Evolutionary conservation across 2,888 invertebrate species (phyloP), one percentile per base, ranked within the genome.

Genomic region (Hecatera dysodea): DNA sequence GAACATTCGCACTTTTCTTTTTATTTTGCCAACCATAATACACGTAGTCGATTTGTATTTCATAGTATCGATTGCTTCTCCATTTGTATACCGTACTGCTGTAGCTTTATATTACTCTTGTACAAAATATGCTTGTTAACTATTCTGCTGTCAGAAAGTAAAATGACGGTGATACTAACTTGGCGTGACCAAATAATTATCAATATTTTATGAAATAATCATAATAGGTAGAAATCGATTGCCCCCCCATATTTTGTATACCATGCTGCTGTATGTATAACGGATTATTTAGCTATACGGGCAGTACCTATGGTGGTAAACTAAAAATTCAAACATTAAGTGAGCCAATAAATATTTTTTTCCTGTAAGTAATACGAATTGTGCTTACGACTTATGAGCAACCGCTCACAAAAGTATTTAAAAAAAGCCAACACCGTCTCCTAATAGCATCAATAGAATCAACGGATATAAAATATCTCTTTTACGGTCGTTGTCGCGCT

Each of bases 391-490:
- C 3, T 12, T 46, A 2, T 27, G n/a, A 22, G 15, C 2, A 55
- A 15, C 3, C 5, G 15, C n/a, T n/a, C n/a, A n/a, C n/a, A n/a
- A n/a, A n/a, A n/a, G n/a, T n/a, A n/a, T 39, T 15, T 36, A 29
- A 29, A 57, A 73, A 36, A 22, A 36, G 4, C 22, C 53, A 44
- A 29, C 8, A 46, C 29, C 36, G 24, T 63, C 72, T n/a, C 84
- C 86, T 22, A 91, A 75, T 15, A 90, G 70, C 67, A 91, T 75
- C n/a, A 90, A 55, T 19, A 91, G 68, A 19, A 91, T 84, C 24
- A 91, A 80, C 27, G 90, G 90, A 68, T 87, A 89, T 19, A 89
- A 74, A 22, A 88, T 81, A 67, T 91, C 88, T 44, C 77, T 83
- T 64, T 89, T 89, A 27, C 67, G 75, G 56, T 77, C 81, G 33